Evolutionary conservation across 1,140 invertebrate species (phyloP), one percentile per base, ranked within the genome.

Genomic region (Trypoxylus dichotomus): DNA sequence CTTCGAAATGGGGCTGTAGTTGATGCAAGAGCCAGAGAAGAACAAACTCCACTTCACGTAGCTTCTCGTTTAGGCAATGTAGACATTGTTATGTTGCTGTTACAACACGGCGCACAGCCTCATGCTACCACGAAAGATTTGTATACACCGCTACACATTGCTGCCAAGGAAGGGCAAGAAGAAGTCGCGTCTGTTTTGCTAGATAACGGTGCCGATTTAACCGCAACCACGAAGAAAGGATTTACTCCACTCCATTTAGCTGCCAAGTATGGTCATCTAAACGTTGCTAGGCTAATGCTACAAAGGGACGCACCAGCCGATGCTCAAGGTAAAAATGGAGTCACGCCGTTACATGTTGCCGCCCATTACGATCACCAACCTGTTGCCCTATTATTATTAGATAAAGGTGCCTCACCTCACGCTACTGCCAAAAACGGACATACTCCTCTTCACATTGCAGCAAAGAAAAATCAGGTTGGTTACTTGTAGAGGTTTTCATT

Each of bases 381-480:
- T 83, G 95, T 98, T 13, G 97, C 96, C 0, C 85, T 97, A 42
- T 88, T 99, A 58, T 88, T 99, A 21, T 87, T 99, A 19, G 96
- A 98, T 83, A 95, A 96, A 88, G 96, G 96, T 79, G 97, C 98
- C 19, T 97, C 96, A 2, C 97, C 98, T 19, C 96, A 99, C 86
- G 94, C 96, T 27, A 92, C 94, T 82, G 98, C 98, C 68, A 98
- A 98, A 89, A 99, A 99, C 90, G 98, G 98, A 6, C 98, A 99
- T 86, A 98, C 96, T 41, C 96, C 98, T 21, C 89, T 99, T 24
- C 98, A 99, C 88, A 99, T 99, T 87, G 97, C 98, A 63, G 97
- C 97, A 76, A 95, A 97, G 83, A 98, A 99, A 88, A 99, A 99
- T 90, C 96, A 98, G 89, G 92, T 94, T 74, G 32, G 41, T 25